Evolutionary conservation across 2,113 vertebrate genomes (phyloP).

Genomic region (Odocoileus virginianus): DNA sequence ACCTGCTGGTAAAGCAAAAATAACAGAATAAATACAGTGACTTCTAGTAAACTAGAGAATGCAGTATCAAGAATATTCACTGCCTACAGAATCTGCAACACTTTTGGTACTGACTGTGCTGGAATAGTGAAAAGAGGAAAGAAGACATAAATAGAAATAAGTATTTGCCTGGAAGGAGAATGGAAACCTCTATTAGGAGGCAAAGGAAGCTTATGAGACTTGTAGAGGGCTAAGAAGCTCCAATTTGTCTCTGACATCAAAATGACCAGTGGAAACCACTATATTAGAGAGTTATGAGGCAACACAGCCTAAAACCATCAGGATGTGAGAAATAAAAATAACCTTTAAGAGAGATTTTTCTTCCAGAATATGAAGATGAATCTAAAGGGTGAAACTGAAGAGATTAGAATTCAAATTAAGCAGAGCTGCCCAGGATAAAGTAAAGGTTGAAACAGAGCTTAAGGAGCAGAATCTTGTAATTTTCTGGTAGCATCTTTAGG

Average conservation of each 20-base stretch:
- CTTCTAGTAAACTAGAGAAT: background rate
- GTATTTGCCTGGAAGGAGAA: background rate
- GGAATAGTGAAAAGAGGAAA: background rate
- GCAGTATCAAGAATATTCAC: background rate
- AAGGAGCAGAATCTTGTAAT: background rate
- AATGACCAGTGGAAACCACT: background rate
- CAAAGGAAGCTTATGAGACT: background rate
- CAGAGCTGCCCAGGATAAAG: background rate
- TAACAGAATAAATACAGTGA: background rate
- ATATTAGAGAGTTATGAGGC: background rate
- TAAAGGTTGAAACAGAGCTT: background rate
- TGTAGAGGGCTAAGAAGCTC: background rate
- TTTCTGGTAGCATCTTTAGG: background rate
- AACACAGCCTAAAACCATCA: background rate
- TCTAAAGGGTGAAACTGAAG: background rate
- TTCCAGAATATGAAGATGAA: background rate
- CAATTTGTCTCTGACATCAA: background rate
- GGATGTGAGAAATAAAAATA: background rate
- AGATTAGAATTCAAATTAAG: background rate
- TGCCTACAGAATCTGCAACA: background rate
- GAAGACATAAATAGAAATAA: background rate
- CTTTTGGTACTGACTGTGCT: background rate
- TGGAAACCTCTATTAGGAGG: background rate
- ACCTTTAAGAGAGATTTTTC: background rate
- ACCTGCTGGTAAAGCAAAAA: background rate